phyloP scores from a whole-genome alignment of 1,140 invertebrate genomes.

The Ruditapes philippinarum region DNA sequence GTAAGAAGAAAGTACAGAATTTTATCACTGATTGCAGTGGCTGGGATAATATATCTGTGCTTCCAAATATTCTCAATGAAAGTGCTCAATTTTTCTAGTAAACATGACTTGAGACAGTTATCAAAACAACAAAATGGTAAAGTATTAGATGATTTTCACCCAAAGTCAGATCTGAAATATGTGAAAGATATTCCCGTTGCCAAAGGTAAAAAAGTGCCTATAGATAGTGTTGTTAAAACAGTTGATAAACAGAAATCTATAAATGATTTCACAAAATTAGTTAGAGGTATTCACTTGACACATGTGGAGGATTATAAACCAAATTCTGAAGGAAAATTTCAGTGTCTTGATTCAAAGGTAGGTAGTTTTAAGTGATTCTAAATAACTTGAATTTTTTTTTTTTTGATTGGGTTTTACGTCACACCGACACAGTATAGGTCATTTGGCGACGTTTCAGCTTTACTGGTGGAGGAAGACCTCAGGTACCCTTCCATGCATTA shows the following conservation, averaged over 20 bases:
- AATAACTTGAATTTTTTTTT: too few relatives aligned
- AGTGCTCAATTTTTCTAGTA: constrained; percentile 60
- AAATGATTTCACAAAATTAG: neutral
- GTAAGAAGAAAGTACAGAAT: constrained; percentile 55
- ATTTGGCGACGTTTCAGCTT: too few relatives aligned
- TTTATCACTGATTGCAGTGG: constrained; percentile 27
- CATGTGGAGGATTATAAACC: constrained; percentile 15
- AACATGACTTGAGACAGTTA: neutral
- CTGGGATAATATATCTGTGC: constrained; percentile 42
- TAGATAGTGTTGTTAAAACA: neutral
- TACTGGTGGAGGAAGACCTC: too few relatives aligned
- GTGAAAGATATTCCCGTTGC: too few relatives aligned
- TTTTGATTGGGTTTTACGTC: too few relatives aligned
- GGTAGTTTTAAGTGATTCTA: neutral
- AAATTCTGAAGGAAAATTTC: constrained; percentile 43
- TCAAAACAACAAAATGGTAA: constrained; percentile 10
- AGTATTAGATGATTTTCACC: constrained; percentile 19
- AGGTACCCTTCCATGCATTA: too few relatives aligned
- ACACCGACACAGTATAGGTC: too few relatives aligned
- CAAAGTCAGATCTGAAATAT: neutral
- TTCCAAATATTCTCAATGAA: constrained; percentile 63
- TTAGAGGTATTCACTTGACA: constrained; percentile 8
- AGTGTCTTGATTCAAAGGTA: constrained; percentile 59
- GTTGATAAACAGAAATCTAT: too few relatives aligned
- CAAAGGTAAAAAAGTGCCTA: too few relatives aligned